Percentiles rank a stretch among this genome's conserved stretches.
phyloP scores from a whole-genome alignment of 2,888 invertebrate species.

The Saturnia japonica region DNA sequence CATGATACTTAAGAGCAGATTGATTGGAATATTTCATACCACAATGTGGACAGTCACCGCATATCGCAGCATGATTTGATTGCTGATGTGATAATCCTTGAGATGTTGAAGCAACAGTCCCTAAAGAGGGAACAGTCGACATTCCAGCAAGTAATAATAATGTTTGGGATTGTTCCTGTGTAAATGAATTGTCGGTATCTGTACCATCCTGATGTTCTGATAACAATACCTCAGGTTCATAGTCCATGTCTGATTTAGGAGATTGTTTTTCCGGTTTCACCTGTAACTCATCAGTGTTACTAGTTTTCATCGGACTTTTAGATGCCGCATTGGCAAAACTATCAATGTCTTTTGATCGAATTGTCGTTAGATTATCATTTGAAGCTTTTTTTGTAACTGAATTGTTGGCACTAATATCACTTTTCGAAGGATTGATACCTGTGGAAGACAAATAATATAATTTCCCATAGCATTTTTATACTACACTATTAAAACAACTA shows the following conservation, averaged over 20 bases:
- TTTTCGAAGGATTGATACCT: conserved; percentile 78
- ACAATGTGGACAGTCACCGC: conserved; percentile 86
- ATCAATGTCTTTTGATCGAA: conserved; percentile 62
- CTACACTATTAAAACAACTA: no score
- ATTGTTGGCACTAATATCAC: conserved; percentile 61
- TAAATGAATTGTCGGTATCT: conserved; percentile 61
- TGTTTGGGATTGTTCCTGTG: conserved; percentile 69
- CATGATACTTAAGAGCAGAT: conserved; percentile 86
- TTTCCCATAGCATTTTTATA: no score
- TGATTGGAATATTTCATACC: conserved; percentile 86
- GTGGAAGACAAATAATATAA: conserved; percentile 29
- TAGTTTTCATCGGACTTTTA: conserved; percentile 64
- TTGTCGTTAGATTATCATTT: conserved; percentile 52
- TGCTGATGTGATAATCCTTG: conserved; percentile 67
- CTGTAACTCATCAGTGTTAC: conserved; percentile 53
- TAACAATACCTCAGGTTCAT: conserved; percentile 75
- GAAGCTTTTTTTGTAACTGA: conserved; percentile 60
- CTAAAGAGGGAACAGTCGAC: conserved; percentile 59
- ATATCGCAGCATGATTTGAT: conserved; percentile 78
- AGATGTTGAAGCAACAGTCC: conserved; percentile 67
- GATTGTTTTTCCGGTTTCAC: conserved; percentile 75
- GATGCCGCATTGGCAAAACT: conserved; percentile 41
- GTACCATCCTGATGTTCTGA: conserved; percentile 72
- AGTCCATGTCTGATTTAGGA: conserved; percentile 72
- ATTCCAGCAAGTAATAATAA: conserved; percentile 67